A percentile compares a stretch with the other conserved stretches of the same genome.
phyloP scores from a whole-genome alignment of 1,140 invertebrate species.

The Leptinotarsa lineolata region DNA sequence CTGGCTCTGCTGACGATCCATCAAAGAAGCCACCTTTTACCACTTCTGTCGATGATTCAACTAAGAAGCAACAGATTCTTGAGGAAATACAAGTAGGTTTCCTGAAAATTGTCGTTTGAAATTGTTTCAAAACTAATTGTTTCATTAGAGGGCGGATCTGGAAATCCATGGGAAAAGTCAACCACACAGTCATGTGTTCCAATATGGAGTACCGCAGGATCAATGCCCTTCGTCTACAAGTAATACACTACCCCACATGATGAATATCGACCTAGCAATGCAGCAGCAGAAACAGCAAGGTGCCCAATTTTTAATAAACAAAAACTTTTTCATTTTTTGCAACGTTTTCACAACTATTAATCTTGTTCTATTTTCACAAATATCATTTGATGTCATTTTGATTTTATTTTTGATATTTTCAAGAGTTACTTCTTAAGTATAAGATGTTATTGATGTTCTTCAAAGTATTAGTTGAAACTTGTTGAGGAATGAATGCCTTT shows the following conservation, averaged over 20 bases:
- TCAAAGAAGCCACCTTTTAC: conserved; percentile 38
- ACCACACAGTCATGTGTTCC: conserved; percentile 54
- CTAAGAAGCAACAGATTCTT: conserved; percentile 76
- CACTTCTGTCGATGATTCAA: conserved; percentile 63
- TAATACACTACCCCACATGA: conserved; percentile 36
- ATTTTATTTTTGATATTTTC: no score
- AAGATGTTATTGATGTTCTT: no score
- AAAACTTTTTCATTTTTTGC: no score
- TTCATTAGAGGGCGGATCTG: conserved; percentile 69
- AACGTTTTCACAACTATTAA: no score
- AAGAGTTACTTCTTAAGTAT: no score
- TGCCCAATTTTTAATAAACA: conserved; percentile 16
- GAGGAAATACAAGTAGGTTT: conserved; percentile 72
- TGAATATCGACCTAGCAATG: conserved; percentile 53
- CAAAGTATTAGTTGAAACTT: no score
- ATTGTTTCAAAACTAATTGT: conserved; percentile 31
- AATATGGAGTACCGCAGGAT: conserved; percentile 53
- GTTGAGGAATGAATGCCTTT: no score
- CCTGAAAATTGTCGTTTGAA: not conserved
- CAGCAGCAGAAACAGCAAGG: conserved; percentile 47
- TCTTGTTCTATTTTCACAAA: no score
- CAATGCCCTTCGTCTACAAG: conserved; percentile 46
- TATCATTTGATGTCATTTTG: no score
- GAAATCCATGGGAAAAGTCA: conserved; percentile 69
- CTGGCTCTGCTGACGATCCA: no score